Conservation (phyloP, 1,140 invertebrate species). For the Drosophila orosa region DNA sequence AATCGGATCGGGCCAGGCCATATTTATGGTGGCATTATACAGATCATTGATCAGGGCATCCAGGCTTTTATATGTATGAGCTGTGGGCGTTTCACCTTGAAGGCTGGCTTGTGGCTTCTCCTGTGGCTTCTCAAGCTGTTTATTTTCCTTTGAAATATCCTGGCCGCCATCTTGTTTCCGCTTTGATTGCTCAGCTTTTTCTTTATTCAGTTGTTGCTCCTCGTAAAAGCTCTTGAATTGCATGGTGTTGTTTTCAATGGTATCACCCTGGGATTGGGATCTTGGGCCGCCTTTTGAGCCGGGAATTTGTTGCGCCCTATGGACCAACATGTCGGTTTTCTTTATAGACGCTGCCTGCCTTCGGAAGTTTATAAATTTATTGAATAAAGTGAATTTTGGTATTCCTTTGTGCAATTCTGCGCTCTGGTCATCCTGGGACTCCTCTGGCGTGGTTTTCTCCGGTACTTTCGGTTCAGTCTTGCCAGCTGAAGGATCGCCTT, state of each 20-base stretch:
- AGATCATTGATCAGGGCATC: background rate
- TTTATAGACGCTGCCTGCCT: too few species aligned
- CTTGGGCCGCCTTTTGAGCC: background rate
- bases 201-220: background rate
- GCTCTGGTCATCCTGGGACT: too few species aligned
- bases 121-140: background rate
- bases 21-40: background rate
- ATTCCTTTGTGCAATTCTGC: too few species aligned
- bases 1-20: background rate
- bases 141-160: background rate
- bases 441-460: too few species aligned
- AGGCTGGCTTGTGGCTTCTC: background rate
- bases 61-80: background rate
- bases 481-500: too few species aligned
- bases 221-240: conserved; percentile 2
- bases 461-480: too few species aligned
- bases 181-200: background rate
- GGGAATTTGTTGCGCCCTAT: background rate
- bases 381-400: background rate
- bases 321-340: background rate
- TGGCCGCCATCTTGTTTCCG: background rate
- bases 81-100: background rate
- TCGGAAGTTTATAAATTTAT: background rate
- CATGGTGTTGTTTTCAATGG: too few species aligned
- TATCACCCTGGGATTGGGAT: background rate